Percentiles rank a stretch among this genome's conserved stretches.
Conservation (phyloP, 2,888 invertebrate species). For the Oligia latruncula region DNA sequence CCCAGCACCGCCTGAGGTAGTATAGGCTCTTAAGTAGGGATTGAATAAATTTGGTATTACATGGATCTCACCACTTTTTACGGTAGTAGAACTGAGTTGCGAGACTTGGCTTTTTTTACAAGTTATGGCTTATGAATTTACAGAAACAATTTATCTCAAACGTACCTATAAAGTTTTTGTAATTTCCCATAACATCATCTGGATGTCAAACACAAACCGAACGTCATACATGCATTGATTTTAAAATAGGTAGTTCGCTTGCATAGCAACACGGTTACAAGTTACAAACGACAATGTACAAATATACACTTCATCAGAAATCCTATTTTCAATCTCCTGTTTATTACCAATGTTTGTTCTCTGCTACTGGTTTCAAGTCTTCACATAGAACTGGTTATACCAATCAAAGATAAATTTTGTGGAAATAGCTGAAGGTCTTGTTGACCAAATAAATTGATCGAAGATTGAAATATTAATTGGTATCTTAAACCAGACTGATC, state of each 20-base stretch:
- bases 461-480: slow-evolving; percentile 54
- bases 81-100: no score
- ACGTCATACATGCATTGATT: slow-evolving; percentile 34
- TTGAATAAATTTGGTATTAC: no score
- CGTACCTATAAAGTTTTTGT: slow-evolving; percentile 13
- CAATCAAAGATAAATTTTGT: slow-evolving; percentile 48
- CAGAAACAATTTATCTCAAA: slow-evolving; percentile 27
- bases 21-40: no score
- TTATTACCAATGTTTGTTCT: slow-evolving; percentile 39
- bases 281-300: slow-evolving; percentile 28
- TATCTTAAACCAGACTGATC: slow-evolving; percentile 37
- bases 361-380: slow-evolving; percentile 32
- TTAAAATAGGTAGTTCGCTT: slow-evolving; percentile 34
- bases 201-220: slow-evolving; percentile 41
- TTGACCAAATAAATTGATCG: slow-evolving; percentile 44
- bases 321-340: slow-evolving; percentile 34
- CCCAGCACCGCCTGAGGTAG: no score
- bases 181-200: slow-evolving; percentile 50
- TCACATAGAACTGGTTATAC: slow-evolving; percentile 50
- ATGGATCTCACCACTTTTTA: no score
- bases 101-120: no score
- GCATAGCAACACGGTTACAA: slow-evolving; percentile 36
- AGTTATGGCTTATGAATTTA: background rate
- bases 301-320: slow-evolving; percentile 43
- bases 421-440: slow-evolving; percentile 59